Evolutionary conservation across 2,113 vertebrate species (phyloP), one percentile per base, ranked within the genome.

Genomic region (Scytalopus superciliaris): DNA sequence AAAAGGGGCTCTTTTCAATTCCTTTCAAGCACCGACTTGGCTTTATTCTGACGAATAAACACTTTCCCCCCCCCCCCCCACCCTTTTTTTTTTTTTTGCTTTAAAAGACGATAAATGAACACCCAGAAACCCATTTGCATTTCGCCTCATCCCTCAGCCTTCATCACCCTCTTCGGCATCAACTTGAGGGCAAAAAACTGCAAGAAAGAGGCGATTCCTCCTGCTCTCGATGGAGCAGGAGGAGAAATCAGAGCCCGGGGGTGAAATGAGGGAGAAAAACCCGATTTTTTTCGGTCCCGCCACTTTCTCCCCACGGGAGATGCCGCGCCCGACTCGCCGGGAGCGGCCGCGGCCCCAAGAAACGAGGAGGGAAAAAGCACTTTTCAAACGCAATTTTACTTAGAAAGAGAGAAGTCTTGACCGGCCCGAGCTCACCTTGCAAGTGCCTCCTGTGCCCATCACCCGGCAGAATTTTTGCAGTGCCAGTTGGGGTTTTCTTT

Each of bases 211-310:
- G 39, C 37, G 40, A 67, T 67, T 56, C 16, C 52, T 59, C 6
- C n/a, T 14, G 9, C 76, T 62, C 16, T 10, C 7, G 10, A 15
- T 10, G 42, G 18, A 24, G 39, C 21, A 9, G 52, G 56, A 35
- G 52, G 8, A 66, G 42, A 60, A 80, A 66, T 0, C 31, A 4
- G 39, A 64, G 19, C 9, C 13, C 28, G 28, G 45, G 1, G 6
- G 50, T 33, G 66, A 85, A 84, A 44, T 2, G 40, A 37, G 44
- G 23, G 6, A 8, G 8, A 1, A 73, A 77, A 64, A 0, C 8
- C 12, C 18, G 1, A 12, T 33, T 69, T 52, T 53, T 0, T 21
- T 14, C 9, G 0, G 17, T 39, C 31, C 44, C 30, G 7, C 59
- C 37, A 6, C 37, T 17, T 8, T 39, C 59, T 13, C 16, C 52